Base-by-base conservation (phyloP, 2,113 vertebrate genomes). In the Sphaerodactylus townsendi region DNA sequence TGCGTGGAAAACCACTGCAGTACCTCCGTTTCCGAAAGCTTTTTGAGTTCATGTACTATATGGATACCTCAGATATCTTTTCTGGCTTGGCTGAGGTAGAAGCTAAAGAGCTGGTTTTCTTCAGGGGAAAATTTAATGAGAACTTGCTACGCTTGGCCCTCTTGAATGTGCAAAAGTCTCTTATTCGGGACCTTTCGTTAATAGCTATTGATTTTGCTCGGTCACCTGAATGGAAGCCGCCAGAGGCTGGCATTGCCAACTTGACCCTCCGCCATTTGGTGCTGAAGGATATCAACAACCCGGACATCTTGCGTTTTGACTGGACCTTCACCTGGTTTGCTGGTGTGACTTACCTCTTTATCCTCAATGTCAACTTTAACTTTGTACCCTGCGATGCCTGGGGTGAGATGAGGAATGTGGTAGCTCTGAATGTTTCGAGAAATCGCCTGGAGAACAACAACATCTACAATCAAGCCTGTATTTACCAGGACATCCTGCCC, bases 251-350 rank as follows among this genome's bases (percentile, higher is more conserved):
- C 81, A 90, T 94, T 59, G 92, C 87, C 10, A 72, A 96, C 65
- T 93, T 97, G 7, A 35, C 7, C 39, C 90, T 98, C 25, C 88
- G 96, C 56, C 76, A 68, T 3, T 77, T 98, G 85, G 88, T 97
- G 83, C 93, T 98, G 70, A n/a, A 78, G 95, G 97, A 97, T 64
- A 97, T 98, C 88, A 97, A 96, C 84, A 98, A 98, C 90, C 97
- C 97, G 0, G 97, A 98, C 48, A 84, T 98, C 50, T 91, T 98
- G 79, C 93, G 96, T 0, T 98, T 97, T 3, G 97, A 98, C 92
- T 97, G 97, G 97, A 96, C 95, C 72, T 98, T 98, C 82, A 97
- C 96, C 19, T 98, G 97, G 97, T 91, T 97, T 7, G 95, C 93
- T 10, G 94, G 94, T 4, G 90, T 98, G 10, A 90, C 87, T 5